These are phyloP conservation scores for Pristionchus mayeri DNA, from an alignment of 2,888 invertebrate genomes.

Conservation along the genomic window DNA sequence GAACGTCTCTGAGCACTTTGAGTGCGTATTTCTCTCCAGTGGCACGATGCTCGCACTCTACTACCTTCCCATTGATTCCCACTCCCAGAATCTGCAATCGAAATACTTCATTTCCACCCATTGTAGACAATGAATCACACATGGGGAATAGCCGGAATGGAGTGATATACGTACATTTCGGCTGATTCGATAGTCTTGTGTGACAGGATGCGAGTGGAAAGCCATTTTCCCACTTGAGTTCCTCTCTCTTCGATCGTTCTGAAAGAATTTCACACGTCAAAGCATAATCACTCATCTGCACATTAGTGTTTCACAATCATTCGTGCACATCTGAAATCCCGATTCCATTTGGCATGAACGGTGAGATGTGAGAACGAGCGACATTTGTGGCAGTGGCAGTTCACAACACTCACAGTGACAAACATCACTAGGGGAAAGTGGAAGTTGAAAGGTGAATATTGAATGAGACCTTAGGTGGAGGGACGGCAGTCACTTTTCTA, in stretches of 20 bases:
- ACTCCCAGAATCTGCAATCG: conserved; percentile 86
- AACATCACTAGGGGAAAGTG: not conserved
- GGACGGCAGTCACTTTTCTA: conserved; percentile 25
- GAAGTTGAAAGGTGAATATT: not conserved
- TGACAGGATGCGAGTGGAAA: conserved; percentile 63
- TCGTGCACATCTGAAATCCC: not conserved
- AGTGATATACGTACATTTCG: conserved; percentile 54
- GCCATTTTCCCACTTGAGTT: conserved; percentile 53
- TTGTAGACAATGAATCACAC: not conserved
- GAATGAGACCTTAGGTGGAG: conserved; percentile 28
- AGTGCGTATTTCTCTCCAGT: conserved; percentile 89
- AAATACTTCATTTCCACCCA: not conserved
- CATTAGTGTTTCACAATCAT: not conserved
- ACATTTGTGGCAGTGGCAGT: not conserved
- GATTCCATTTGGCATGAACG: not conserved
- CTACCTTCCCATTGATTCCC: conserved; percentile 98
- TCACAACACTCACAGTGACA: not conserved
- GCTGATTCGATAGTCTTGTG: conserved; percentile 66
- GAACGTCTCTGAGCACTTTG: conserved; percentile 92
- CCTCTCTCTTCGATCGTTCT: conserved; percentile 25
- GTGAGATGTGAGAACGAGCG: not conserved
- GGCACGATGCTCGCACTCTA: conserved; percentile 89
- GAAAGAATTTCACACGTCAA: not conserved
- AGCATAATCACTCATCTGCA: not conserved
- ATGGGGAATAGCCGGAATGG: not conserved